A percentile compares a stretch with the other conserved stretches of the same genome.
Evolutionary conservation across 1,140 invertebrate species (phyloP).

Genomic region (Tetraneura akinire): DNA sequence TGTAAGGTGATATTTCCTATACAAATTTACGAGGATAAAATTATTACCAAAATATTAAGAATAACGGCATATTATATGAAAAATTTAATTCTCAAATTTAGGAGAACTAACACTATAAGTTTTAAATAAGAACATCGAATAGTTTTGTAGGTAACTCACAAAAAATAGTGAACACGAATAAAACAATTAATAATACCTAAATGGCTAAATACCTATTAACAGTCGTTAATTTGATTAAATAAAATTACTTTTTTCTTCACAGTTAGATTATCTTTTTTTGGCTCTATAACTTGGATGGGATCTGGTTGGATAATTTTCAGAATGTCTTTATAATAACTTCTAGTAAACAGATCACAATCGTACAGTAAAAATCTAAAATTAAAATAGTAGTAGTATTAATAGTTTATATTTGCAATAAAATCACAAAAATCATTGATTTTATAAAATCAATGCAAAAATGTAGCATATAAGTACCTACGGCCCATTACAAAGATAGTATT

Average conservation of each 20-base stretch:
- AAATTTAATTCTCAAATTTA: no score
- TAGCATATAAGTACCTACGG: constrained; percentile 60
- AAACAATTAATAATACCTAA: no score
- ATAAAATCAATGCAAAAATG: not conserved
- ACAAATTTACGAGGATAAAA: not conserved
- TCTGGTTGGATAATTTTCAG: constrained; percentile 56
- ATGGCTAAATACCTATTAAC: no score
- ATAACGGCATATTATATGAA: no score
- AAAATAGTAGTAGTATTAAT: not conserved
- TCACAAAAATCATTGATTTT: not conserved
- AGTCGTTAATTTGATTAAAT: not conserved
- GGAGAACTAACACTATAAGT: no score
- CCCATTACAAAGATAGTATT: constrained; percentile 69
- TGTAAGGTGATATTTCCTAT: constrained; percentile 66
- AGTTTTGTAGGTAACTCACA: no score
- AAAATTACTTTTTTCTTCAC: constrained; percentile 7
- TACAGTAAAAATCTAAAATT: constrained; percentile 69
- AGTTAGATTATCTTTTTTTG: constrained; percentile 39
- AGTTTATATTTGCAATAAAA: no score
- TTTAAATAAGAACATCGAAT: no score
- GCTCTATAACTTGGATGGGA: constrained; percentile 45
- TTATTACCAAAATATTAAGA: no score
- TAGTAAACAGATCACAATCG: constrained; percentile 79
- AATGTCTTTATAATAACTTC: constrained; percentile 67
- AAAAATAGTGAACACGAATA: no score